Evolutionary conservation across 2,797 vertebrate species (phyloP), one percentile per base, ranked within the genome.

Genomic region (Silurus lanzhouensis): DNA sequence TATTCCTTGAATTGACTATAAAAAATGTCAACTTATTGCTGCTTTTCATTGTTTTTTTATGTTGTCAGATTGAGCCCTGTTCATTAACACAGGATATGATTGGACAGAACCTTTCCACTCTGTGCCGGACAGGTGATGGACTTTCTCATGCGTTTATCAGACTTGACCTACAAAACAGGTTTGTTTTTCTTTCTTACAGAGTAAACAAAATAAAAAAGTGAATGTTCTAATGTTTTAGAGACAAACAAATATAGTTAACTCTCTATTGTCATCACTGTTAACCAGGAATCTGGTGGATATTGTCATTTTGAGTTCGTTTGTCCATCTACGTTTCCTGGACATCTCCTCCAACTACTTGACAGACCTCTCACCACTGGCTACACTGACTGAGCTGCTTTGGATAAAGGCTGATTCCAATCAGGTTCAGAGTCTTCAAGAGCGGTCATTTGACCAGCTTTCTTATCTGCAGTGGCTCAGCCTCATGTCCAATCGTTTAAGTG

Each of bases 291-390:
- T 99, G 91, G 96, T 92, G 75, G 96, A 98, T 85, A 95, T 99
- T 82, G 58, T 86, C 78, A 87, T 96, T 77, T 91, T 99, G 1
- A 85, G 93, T 87, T 90, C 85, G 87, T 99, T 94, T 86, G 90
- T 96, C 91, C 97, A 99, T 87, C 91, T 99, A 86, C 96, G 96
- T 48, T 99, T 97, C 9, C 93, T 99, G 94, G 97, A 99, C 88
- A 14, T 99, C 81, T 97, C 98, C 64, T 95, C 94, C 86, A 99
- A 99, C 92, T 91, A 92, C 81, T 89, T 99, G 22, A 90, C 89
- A 13, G 97, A 98, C 92, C 92, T 99, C 78, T 94, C 95, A 38
- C 95, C 97, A 0, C 90, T 99, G 91, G 93, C 92, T 48, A 82
- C 86, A 70, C 94, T 99, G 84, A 96, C 93, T 0, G 95, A 98